Evolutionary conservation across 2,113 vertebrate species (phyloP), one percentile per base, ranked within the genome.

Genomic region (Rhynchopsitta pachyrhyncha): DNA sequence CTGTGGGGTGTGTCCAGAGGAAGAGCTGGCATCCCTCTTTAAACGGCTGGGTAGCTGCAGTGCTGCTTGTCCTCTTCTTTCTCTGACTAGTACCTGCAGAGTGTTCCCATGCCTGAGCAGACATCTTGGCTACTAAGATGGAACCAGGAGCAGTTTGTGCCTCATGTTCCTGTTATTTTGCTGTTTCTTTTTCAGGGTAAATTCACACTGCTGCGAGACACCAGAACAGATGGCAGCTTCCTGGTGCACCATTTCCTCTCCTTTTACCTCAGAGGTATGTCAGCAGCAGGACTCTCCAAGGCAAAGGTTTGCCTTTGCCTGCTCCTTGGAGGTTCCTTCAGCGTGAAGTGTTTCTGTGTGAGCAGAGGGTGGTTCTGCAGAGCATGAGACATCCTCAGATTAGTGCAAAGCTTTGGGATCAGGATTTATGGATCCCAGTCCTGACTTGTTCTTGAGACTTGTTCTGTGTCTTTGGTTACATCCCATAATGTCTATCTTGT

Each of bases 201-300:
- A 31, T 98, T 99, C 55, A 98, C 98, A 1, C 64, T 99, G 28
- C 95, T 99, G 35, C 98, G 98, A 52, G 99, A 99, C 84, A 97
- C 96, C 80, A 95, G 96, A 75, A 98, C 99, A 7, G 99, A 99
- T 52, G 99, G 99, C 57, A 98, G 99, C 47, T 99, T 99, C 94
- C 98, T 99, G 63, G 96, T 99, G 42, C 99, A 99, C 93, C 99
- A 99, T 57, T 99, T 99, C 90, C 99, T 99, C 8, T 99, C 99
- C 53, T 99, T 99, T 96, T 99, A 99, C 95, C 98, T 99, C 44
- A 97, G 97, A 98, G 99, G 99, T 99, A 93, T 57, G 98, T 63
- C 39, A 44, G 63, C 52, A 81, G 41, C 53, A 50, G 73, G 46
- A 11, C 27, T 44, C 53, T 23, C 46, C 10, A 8, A 14, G 53